Percentiles rank a stretch among this genome's conserved stretches.
Evolutionary conservation across 2,888 invertebrate species (phyloP).

Genomic region (Thereva nobilitata): DNA sequence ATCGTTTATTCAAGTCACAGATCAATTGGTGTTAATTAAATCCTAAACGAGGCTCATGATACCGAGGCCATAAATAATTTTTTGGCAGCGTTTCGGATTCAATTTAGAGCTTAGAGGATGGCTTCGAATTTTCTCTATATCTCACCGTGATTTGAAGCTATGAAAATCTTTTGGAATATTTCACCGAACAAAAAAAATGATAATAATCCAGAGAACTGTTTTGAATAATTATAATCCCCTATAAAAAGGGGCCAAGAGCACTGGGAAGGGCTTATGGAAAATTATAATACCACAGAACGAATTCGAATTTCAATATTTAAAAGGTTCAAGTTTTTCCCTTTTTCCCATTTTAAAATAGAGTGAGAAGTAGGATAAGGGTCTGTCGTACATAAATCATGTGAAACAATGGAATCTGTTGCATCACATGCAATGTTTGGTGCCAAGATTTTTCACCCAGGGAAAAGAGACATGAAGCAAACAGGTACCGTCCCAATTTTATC

Average conservation of each 20-base stretch:
- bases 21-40: slow-evolving; percentile 60
- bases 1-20: slow-evolving; percentile 48
- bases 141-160: slow-evolving; percentile 15
- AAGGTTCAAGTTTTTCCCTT: slow-evolving; percentile 1
- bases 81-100: slow-evolving; percentile 30
- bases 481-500: too few relatives aligned
- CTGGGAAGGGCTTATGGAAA: slow-evolving; percentile 13
- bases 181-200: background rate
- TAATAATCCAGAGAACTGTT: slow-evolving; percentile 21
- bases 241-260: background rate
- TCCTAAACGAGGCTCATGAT: slow-evolving; percentile 47
- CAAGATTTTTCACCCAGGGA: slow-evolving; percentile 21
- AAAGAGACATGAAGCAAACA: background rate
- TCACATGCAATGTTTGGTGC: slow-evolving; percentile 7
- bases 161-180: background rate
- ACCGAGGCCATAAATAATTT: slow-evolving; percentile 45
- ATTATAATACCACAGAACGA: slow-evolving; percentile 21
- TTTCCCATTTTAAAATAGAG: slow-evolving; percentile 19
- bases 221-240: slow-evolving; percentile 7
- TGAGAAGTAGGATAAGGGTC: slow-evolving; percentile 3
- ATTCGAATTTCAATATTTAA: slow-evolving; percentile 2
- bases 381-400: slow-evolving; percentile 41
- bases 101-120: background rate
- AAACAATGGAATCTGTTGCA: slow-evolving; percentile 24
- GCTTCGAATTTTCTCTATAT: background rate